Evolutionary conservation across 2,797 vertebrate species (phyloP), one percentile per base, ranked within the genome.

Genomic region (Astyanax mexicanus): DNA sequence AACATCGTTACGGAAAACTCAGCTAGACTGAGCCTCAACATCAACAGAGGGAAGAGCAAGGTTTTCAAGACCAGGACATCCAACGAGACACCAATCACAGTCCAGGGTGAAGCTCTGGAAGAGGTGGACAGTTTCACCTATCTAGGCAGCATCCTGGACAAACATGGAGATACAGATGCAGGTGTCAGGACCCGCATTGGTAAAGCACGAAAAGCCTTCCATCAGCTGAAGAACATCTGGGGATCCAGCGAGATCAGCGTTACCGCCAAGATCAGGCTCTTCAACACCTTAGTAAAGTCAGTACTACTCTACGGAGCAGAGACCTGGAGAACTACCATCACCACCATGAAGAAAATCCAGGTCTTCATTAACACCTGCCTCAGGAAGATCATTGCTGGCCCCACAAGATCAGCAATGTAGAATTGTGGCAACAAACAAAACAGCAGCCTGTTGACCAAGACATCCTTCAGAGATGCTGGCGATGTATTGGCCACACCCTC

Each of bases 181-280:
- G 42, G 72, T 42, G n/a, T 60, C 17, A 65, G n/a, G 57, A 25
- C 4, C 21, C 1, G 70, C 4, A 69, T 62, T 19, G 47, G 55
- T n/a, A 71, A 65, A 23, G 72, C 51, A 23, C 65, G 21, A n/a
- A 13, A 37, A 66, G 60, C 23, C 29, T 75, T 72, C n/a, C n/a
- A n/a, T n/a, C n/a, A n/a, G n/a, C n/a, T n/a, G n/a, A n/a, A n/a
- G n/a, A n/a, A n/a, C n/a, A n/a, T n/a, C n/a, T n/a, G n/a, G n/a
- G n/a, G n/a, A n/a, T n/a, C n/a, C n/a, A n/a, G n/a, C n/a, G n/a
- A n/a, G n/a, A n/a, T n/a, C n/a, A n/a, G n/a, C n/a, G n/a, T n/a
- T n/a, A n/a, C n/a, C n/a, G n/a, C n/a, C 29, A 69, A 74, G 57
- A 67, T 68, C 42, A 40, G 57, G 25, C 10, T 72, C 12, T 61